Base-by-base conservation (phyloP, 2,888 invertebrate species). In the Temnothorax unifasciatus region DNA sequence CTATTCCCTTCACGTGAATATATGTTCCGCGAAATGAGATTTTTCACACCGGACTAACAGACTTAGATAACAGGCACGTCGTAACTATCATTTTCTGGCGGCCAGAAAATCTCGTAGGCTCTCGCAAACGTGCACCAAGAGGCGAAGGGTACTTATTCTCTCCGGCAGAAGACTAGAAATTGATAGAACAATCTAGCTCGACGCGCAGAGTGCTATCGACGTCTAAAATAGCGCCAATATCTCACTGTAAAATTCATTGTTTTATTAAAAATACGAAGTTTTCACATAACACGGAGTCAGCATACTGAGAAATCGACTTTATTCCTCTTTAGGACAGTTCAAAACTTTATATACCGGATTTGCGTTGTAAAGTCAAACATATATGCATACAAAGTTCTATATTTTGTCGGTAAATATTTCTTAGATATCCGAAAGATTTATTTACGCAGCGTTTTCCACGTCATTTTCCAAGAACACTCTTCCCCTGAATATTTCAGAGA, bases 31-130 rank as follows among this genome's bases (percentile, higher is more conserved):
- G 9, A 68, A 77, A 77, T 15, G 68, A 77, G 44, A 77, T 68
- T 68, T 77, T 57, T 68, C 29, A 41, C 41, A 41, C 25, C 8
- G 21, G n/a, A 52, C 21, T 64, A n/a, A 8, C 21, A 9, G 57
- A 77, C 15, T 71, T 59, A 34, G 34, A 57, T 79, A 79, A 59
- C 34, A 47, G 21, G 21, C 69, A 57, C 57, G 69, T 79, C 47
- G 57, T 69, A 79, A 47, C 57, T 71, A 71, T 71, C 34, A 71
- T 47, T 79, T 79, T 79, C 21, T 47, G 34, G 21, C 21, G 6
- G 57, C 29, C 34, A 44, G 34, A 11, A 44, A 71, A 71, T 71
- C 44, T 69, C 21, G 25, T 69, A 79, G 57, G 13, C 71, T 57
- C 69, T 71, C 79, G 2, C 57, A 11, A 15, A 79, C 11, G n/a